Evolutionary conservation across 2,888 invertebrate genomes (phyloP).

Genomic region (Hydriomena furcata): DNA sequence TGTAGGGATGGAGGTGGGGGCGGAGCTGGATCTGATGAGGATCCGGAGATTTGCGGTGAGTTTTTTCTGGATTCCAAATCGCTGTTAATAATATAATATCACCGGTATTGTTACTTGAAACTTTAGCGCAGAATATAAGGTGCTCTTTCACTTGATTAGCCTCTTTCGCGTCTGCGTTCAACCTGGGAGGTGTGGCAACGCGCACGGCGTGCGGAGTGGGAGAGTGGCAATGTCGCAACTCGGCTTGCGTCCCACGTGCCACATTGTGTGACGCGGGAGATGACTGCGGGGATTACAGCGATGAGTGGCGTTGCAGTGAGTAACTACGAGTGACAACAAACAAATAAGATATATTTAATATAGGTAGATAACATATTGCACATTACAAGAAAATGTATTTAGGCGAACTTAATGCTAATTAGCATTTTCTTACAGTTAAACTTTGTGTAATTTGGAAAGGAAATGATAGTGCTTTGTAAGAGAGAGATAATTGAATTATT

Average conservation of each 20-base stretch:
- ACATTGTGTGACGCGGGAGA: conserved; percentile 89
- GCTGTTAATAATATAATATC: no score
- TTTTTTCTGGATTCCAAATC: no score
- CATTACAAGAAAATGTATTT: no score
- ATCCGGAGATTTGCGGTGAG: conserved; percentile 76
- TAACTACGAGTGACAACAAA: conserved; percentile 22
- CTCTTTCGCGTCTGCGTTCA: conserved; percentile 40
- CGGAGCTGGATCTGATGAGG: conserved; percentile 85
- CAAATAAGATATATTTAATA: no score
- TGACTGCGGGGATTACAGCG: conserved; percentile 88
- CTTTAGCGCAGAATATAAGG: not conserved
- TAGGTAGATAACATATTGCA: no score
- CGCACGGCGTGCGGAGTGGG: conserved; percentile 60
- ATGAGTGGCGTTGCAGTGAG: conserved; percentile 85
- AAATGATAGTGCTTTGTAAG: no score
- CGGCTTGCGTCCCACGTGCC: conserved; percentile 87
- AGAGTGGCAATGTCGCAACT: conserved; percentile 87
- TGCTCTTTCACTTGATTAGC: conserved; percentile 28
- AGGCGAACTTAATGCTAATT: no score
- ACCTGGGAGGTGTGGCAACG: conserved; percentile 50
- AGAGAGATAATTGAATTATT: no score
- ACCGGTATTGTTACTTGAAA: no score
- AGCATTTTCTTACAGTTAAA: no score
- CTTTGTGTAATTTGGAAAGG: no score
- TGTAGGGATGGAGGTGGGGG: conserved; percentile 85